A percentile compares a stretch with the other conserved stretches of the same genome.
Evolutionary conservation across 2,888 invertebrate species (phyloP).

Genomic region (Stomorhina lunata): DNA sequence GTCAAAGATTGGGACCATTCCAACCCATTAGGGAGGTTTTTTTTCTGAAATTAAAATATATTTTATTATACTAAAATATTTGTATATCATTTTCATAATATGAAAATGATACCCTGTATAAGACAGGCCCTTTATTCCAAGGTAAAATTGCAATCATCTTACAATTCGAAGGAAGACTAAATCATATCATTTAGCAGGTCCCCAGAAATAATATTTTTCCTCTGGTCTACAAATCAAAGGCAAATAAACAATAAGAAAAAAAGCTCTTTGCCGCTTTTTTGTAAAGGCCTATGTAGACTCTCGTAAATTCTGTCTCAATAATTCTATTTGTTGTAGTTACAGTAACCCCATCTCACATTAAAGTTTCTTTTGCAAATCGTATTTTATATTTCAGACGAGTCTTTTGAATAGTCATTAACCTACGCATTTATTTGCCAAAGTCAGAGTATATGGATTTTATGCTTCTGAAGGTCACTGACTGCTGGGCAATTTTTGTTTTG

Average conservation of each 20-base stretch:
- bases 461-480: slow-evolving; percentile 58
- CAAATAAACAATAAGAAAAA: slow-evolving; percentile 8
- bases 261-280: slow-evolving; percentile 15
- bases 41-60: too few relatives aligned
- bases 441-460: not conserved
- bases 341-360: slow-evolving; percentile 6
- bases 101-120: too few relatives aligned
- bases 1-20: too few relatives aligned
- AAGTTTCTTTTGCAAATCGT: not conserved
- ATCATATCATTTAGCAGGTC: too few relatives aligned
- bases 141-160: too few relatives aligned
- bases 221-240: not conserved
- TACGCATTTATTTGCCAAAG: slow-evolving; percentile 40
- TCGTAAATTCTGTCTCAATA: not conserved
- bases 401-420: slow-evolving; percentile 42
- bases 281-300: not conserved
- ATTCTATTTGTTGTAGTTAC: not conserved
- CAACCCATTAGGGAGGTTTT: too few relatives aligned
- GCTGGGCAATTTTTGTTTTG: slow-evolving; percentile 6
- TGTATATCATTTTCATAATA: too few relatives aligned
- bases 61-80: too few relatives aligned
- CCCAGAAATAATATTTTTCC: too few relatives aligned
- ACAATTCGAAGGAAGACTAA: too few relatives aligned
- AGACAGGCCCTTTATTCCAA: too few relatives aligned
- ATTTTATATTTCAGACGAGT: not conserved